These are phyloP conservation scores for Ostrea denselamellosa DNA, from an alignment of 1,140 invertebrate genomes.

Conservation along the genomic window DNA sequence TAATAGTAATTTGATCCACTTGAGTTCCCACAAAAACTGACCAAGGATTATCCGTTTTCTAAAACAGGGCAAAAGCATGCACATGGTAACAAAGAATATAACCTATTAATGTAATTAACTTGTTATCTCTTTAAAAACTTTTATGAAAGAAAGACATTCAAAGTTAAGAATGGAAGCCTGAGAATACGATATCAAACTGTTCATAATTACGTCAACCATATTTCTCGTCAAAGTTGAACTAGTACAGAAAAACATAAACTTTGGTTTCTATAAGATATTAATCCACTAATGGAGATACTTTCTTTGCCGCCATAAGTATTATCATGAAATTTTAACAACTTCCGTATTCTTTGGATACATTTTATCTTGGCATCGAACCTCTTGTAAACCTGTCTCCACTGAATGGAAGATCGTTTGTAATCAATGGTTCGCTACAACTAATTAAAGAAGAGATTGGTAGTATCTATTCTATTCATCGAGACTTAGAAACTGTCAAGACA, in stretches of 20 bases:
- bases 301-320: neutral
- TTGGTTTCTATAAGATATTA: slow-evolving; percentile 3
- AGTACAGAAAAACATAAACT: slow-evolving; percentile 29
- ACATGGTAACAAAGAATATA: slow-evolving; percentile 17
- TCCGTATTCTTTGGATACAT: slow-evolving; percentile 21
- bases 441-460: neutral
- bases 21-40: slow-evolving; percentile 21
- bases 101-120: slow-evolving; percentile 30
- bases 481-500: neutral
- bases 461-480: neutral
- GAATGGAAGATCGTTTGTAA: slow-evolving; percentile 14
- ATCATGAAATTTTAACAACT: slow-evolving; percentile 19
- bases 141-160: slow-evolving; percentile 19
- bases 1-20: slow-evolving; percentile 16
- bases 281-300: neutral
- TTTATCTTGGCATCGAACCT: slow-evolving; percentile 28
- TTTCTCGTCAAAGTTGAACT: slow-evolving; percentile 31
- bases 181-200: slow-evolving; percentile 14
- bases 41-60: slow-evolving; percentile 1
- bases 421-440: neutral
- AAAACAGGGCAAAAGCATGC: slow-evolving; percentile 4
- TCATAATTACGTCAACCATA: slow-evolving; percentile 16
- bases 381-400: neutral
- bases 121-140: slow-evolving; percentile 30
- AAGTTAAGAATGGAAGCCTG: neutral